Evolutionary conservation across 37 sponge, comb jelly and placozoan genomes (phyloP).

Genomic region (Haliclona indistincta): DNA sequence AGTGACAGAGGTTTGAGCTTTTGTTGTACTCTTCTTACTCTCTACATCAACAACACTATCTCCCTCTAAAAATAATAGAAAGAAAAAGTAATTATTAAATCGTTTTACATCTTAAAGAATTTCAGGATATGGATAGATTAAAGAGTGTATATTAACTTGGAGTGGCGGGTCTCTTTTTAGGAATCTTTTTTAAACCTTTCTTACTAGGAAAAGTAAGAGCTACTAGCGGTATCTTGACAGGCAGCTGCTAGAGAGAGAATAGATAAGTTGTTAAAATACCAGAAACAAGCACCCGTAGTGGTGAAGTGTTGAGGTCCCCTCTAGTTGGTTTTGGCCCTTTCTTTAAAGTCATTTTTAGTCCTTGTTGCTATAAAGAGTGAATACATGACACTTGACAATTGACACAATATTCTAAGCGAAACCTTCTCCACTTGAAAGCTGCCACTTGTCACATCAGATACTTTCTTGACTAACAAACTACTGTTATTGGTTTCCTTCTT

Average conservation of each 20-base stretch:
- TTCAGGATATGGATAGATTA: no score
- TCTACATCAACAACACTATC: constrained; percentile 27
- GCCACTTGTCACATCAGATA: not conserved
- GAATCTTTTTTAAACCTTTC: constrained; percentile 53
- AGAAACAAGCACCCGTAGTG: not conserved
- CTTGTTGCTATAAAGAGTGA: constrained; percentile 30
- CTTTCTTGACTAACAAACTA: no score
- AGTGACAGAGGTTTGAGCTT: no score
- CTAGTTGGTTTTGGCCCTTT: constrained; percentile 15
- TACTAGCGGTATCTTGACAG: constrained; percentile 67
- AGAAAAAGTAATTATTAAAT: no score
- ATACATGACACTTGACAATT: not conserved
- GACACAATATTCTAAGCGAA: not conserved
- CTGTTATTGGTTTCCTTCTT: no score
- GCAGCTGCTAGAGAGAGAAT: constrained; percentile 30
- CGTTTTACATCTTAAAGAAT: no score
- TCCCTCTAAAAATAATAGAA: not conserved
- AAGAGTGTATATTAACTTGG: no score
- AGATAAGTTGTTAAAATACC: not conserved
- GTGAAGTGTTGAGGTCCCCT: not conserved
- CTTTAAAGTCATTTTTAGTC: constrained; percentile 63
- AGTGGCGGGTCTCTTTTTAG: constrained; percentile 60
- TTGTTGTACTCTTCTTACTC: constrained; percentile 9
- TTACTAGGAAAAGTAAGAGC: constrained; percentile 49
- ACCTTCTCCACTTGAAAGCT: not conserved